Base-by-base conservation (phyloP, 2,888 invertebrate species). In the Crossocerus cetratus region DNA sequence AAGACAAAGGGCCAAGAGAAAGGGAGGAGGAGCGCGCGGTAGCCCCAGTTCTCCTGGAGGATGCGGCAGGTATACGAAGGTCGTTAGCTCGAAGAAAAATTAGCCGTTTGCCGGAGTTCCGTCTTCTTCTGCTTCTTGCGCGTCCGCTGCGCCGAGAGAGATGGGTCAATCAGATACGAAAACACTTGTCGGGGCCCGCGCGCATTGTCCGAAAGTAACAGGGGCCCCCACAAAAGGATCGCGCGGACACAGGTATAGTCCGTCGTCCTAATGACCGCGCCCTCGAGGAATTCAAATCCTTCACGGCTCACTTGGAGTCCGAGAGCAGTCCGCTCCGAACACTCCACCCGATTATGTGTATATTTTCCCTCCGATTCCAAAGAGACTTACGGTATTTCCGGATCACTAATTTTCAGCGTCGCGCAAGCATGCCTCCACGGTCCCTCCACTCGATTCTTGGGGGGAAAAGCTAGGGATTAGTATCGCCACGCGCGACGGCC, bases 161-260 rank as follows among this genome's bases (percentile, higher is more conserved):
- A 88, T 87, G 86, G 87, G 88, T 86, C 87, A 87, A 88, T 88
- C 87, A 86, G 88, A 88, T 86, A 88, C 72, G 87, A 86, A 86
- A 86, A 88, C 86, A 87, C 83, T 87, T 86, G 88, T 88, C 84
- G 81, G 81, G 70, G 62, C 32, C 32, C 32, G 32, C 75, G 80
- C 71, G 82, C 82, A 87, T 86, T 86, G 86, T 86, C 80, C 83
- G 78, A 77, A 83, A 80, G 86, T 82, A 84, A 83, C 83, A 80
- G 86, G 83, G 78, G 11, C 32, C 79, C 74, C 79, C 74, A 79
- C 77, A 75, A 79, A 32, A 77, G 84, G 83, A 82, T 81, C 82
- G 81, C 32, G 32, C 83, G 80, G 84, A 83, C 85, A 85, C 88
- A 88, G 87, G 88, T 87, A 88, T 85, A 86, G n/a, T 16, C 79